Percentiles rank a stretch among this genome's conserved stretches.
phyloP scores from a whole-genome alignment of 2,113 vertebrate genomes.

The Hippocampus comes region DNA sequence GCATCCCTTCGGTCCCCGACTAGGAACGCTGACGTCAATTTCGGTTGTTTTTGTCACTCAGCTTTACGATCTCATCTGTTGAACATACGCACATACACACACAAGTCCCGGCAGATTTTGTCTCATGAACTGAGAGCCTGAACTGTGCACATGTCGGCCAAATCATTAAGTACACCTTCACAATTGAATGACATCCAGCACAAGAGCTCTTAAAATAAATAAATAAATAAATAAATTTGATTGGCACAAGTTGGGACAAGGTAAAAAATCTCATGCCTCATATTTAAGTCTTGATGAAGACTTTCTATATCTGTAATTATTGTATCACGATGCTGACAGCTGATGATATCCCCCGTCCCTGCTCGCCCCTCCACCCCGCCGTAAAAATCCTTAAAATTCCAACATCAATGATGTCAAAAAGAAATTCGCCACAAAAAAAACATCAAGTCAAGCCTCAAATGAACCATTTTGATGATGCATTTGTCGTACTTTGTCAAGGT shows the following conservation, averaged over 20 bases:
- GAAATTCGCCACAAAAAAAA: no score
- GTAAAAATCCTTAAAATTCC: no score
- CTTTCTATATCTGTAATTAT: neutral
- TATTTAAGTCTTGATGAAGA: neutral
- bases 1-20: conserved; percentile 29
- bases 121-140: neutral
- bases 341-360: neutral
- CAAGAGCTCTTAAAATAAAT: neutral
- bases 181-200: neutral
- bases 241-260: neutral
- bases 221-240: no score
- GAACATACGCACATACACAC: conserved; percentile 1
- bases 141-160: neutral
- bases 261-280: neutral
- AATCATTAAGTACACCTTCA: neutral
- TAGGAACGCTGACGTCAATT: conserved; percentile 33
- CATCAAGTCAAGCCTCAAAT: no score
- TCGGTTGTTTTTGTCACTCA: conserved; percentile 26
- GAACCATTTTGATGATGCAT: neutral
- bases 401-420: no score
- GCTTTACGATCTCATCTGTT: conserved; percentile 18
- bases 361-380: no score
- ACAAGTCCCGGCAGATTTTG: neutral
- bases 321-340: neutral
- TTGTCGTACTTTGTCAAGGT: neutral